Percentiles rank a stretch among this genome's conserved stretches.
phyloP scores from a whole-genome alignment of 1,140 invertebrate species.

The Zaprionus lachaisei region DNA sequence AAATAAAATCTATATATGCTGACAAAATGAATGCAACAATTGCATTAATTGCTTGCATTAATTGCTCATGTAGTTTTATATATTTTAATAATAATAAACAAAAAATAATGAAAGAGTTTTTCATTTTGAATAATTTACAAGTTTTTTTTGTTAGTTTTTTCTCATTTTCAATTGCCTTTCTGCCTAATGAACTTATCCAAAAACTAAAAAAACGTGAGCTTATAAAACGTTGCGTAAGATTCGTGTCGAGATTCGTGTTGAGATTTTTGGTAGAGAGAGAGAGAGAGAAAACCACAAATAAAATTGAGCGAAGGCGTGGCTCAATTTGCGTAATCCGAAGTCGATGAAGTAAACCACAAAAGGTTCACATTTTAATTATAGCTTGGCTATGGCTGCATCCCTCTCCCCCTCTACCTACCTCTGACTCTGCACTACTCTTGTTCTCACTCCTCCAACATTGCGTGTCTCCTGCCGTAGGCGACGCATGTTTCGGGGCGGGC shows the following conservation, averaged over 20 bases:
- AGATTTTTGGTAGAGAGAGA: not conserved
- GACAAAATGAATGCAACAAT: no score
- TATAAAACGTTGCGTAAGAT: not conserved
- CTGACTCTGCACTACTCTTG: not conserved
- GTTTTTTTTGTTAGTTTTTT: not conserved
- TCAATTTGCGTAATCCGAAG: slow-evolving; percentile 68
- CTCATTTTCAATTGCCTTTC: not conserved
- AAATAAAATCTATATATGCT: no score
- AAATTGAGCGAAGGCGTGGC: slow-evolving; percentile 52
- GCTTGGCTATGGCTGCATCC: slow-evolving; percentile 9
- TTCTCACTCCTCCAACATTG: slow-evolving; percentile 12
- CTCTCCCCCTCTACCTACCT: not conserved
- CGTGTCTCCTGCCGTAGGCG: slow-evolving; percentile 1
- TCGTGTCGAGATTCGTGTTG: not conserved
- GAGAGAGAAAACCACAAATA: not conserved
- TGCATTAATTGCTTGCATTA: no score
- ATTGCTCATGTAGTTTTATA: no score
- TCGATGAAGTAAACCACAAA: slow-evolving; percentile 55
- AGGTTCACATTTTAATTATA: slow-evolving; percentile 74
- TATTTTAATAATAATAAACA: no score
- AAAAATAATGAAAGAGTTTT: no score
- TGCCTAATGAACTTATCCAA: not conserved
- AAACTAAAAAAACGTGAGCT: not conserved
- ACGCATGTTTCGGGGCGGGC: slow-evolving; percentile 33
- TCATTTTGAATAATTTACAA: no score